A percentile compares a stretch with the other conserved stretches of the same genome.
phyloP scores from a whole-genome alignment of 2,113 vertebrate species.

The Istiophorus platypterus region DNA sequence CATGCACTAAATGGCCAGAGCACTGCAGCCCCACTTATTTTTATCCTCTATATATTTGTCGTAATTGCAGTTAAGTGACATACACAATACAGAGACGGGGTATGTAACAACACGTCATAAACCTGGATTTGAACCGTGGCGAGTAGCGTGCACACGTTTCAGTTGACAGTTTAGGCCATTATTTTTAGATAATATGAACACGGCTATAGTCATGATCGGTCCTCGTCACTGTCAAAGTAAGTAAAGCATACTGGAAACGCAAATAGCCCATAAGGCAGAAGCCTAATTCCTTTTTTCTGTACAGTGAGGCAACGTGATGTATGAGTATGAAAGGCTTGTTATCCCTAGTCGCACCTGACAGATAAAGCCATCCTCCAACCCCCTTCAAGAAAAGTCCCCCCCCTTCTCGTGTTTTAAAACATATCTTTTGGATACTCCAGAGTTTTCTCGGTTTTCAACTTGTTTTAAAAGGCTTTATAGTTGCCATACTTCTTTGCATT shows the following conservation, averaged over 20 bases:
- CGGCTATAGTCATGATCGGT: slow-evolving; percentile 58
- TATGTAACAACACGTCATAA: not conserved
- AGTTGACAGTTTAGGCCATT: slow-evolving; percentile 43
- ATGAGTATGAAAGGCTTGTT: slow-evolving; percentile 60
- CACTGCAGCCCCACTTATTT: slow-evolving; percentile 31
- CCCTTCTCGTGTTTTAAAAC: slow-evolving; percentile 21
- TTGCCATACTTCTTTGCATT: slow-evolving; percentile 21
- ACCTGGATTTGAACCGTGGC: slow-evolving; percentile 26
- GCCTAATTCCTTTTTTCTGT: slow-evolving; percentile 59
- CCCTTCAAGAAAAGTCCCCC: slow-evolving; percentile 47
- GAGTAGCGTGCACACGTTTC: slow-evolving; percentile 9
- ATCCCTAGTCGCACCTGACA: slow-evolving; percentile 56
- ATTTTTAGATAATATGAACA: slow-evolving; percentile 70
- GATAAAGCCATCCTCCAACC: slow-evolving; percentile 34
- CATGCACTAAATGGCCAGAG: slow-evolving; percentile 4
- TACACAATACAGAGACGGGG: not conserved
- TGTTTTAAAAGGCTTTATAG: slow-evolving; percentile 21
- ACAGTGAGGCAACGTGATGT: slow-evolving; percentile 62
- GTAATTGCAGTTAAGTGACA: slow-evolving; percentile 33
- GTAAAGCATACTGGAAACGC: slow-evolving; percentile 48
- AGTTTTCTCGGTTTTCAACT: not conserved
- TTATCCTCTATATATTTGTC: slow-evolving; percentile 47
- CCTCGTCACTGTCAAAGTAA: slow-evolving; percentile 65
- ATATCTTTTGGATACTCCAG: slow-evolving; percentile 13
- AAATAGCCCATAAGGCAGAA: slow-evolving; percentile 65